Evolutionary conservation across 2,888 invertebrate species (phyloP), one percentile per base, ranked within the genome.

Genomic region (Caenorhabditis sinica): DNA sequence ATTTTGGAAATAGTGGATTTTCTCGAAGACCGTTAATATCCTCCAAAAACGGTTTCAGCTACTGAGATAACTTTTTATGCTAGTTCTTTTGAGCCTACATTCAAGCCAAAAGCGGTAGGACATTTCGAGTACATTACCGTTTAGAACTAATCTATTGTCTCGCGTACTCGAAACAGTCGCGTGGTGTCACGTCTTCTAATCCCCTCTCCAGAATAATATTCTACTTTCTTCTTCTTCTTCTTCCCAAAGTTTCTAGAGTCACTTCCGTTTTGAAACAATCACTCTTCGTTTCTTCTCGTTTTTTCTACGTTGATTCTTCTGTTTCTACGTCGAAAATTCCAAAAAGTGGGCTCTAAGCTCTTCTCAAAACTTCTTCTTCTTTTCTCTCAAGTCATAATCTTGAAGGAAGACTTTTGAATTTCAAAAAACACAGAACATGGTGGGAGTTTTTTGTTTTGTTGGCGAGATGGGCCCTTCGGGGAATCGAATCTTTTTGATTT

Each of bases 241-340:
- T n/a, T n/a, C n/a, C n/a, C n/a, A n/a, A n/a, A 28, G 28, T n/a
- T 43, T 58, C 71, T 33, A 30, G 0, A 53, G 2, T 20, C 49
- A 45, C 63, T 61, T 63, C 58, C 40, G 36, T 56, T 60, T 60
- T 53, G 28, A 74, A 68, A 74, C 74, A 61, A 73, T 73, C 61
- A 61, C 61, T 73, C 73, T 58, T 73, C 72, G 40, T 61, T 61
- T 61, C 30, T 20, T 60, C n/a, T 56, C 58, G 25, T 17, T 8
- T 11, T 61, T 73, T 49, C 45, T n/a, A 73, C 58, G 28, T 60
- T 72, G 11, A 17, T 17, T 49, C 33, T 51, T 56, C 56, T 20
- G 28, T 13, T 45, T 45, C 60, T 28, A 74, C 23, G 63, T 71
- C 71, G 23, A 65, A 43, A 20, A 65, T 43, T 65, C 25, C 23